Conservation (phyloP, 2,797 vertebrate genomes). For the Neostethus bicornis region DNA sequence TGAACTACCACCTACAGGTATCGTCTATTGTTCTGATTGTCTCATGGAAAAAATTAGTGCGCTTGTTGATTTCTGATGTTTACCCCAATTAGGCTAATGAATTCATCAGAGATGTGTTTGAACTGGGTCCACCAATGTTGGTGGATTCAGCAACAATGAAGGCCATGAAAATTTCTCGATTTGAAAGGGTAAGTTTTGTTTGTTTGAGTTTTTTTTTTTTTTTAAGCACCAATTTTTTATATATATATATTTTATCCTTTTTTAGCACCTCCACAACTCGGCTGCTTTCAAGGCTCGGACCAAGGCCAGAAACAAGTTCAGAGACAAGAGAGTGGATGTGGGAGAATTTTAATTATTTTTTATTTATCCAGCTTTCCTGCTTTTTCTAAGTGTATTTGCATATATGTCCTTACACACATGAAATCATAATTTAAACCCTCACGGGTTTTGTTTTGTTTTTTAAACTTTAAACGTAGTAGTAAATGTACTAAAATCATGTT, state of each 20-base stretch:
- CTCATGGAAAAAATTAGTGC: no score
- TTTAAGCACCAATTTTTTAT: not conserved
- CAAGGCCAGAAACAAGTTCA: conserved; percentile 95
- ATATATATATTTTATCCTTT: not conserved
- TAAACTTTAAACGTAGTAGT: conserved; percentile 4
- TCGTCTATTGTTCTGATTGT: not conserved
- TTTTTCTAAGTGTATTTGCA: conserved; percentile 45
- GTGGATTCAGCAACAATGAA: conserved; percentile 91
- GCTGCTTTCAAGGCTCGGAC: conserved; percentile 98
- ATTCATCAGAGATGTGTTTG: conserved; percentile 96
- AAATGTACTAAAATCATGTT: conserved; percentile 6
- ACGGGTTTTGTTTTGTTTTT: not conserved
- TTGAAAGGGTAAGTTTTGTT: conserved; percentile 86
- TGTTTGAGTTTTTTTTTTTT: not conserved
- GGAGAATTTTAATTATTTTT: conserved; percentile 87
- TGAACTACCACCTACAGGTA: conserved; percentile 98
- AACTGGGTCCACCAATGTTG: conserved; percentile 92
- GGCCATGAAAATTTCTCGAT: conserved; percentile 94
- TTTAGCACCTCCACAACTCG: conserved; percentile 95
- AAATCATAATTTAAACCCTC: conserved; percentile 17
- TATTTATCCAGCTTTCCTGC: conserved; percentile 38
- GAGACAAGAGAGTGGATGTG: conserved; percentile 95
- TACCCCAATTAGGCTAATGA: conserved; percentile 86
- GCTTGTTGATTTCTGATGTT: not conserved
- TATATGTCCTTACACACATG: no score